Conservation (phyloP, 2,113 vertebrate species). For the Heliornis fulica region DNA sequence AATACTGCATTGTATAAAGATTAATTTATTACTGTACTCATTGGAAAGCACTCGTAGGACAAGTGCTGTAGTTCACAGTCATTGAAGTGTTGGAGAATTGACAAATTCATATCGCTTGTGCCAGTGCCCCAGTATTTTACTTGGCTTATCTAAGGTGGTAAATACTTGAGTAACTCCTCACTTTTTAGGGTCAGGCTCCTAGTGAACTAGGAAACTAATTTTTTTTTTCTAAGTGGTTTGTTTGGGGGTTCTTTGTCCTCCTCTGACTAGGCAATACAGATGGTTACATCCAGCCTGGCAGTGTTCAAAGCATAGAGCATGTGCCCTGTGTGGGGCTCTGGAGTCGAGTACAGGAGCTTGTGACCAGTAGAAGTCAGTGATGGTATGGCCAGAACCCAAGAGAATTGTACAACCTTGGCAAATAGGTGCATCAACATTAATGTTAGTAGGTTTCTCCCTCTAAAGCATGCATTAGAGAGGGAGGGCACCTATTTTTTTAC, state of each 20-base stretch:
- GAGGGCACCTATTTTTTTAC: fast-evolving
- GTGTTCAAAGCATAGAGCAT: fast-evolving
- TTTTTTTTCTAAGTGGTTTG: too few species aligned
- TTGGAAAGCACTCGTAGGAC: background rate
- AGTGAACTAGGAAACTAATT: too few species aligned
- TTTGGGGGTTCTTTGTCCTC: too few species aligned
- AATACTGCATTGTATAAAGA: background rate
- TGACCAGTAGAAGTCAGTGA: background rate
- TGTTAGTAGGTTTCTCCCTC: background rate
- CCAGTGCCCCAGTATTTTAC: background rate
- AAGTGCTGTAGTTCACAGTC: background rate
- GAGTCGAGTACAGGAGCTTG: background rate
- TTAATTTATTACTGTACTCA: background rate
- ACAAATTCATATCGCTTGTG: background rate
- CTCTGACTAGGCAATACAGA: background rate
- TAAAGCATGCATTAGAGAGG: fast-evolving
- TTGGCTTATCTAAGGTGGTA: background rate
- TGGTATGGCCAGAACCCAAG: background rate
- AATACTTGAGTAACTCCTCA: background rate
- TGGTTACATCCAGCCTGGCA: background rate
- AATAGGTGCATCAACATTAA: fast-evolving
- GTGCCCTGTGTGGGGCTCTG: background rate
- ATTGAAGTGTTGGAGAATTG: background rate
- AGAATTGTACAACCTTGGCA: background rate
- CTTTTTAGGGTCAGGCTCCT: background rate